Conservation (phyloP, 2,797 vertebrate genomes). For the Poecilia velifera region DNA sequence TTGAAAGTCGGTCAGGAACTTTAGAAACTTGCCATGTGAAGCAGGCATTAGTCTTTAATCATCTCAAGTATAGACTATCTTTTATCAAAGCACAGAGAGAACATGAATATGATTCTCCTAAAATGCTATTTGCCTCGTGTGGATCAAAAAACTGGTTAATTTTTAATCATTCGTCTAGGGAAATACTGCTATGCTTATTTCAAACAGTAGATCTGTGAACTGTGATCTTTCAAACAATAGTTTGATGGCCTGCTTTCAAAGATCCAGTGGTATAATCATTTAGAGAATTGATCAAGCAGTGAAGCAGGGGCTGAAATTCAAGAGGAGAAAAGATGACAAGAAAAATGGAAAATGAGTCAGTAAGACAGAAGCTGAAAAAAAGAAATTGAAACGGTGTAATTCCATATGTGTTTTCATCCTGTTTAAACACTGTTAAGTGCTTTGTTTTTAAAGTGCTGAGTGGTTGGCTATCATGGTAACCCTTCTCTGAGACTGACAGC, state of each 20-base stretch:
- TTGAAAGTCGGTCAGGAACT: no score
- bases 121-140: conserved; percentile 67
- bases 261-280: conserved; percentile 45
- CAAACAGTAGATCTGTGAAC: conserved; percentile 48
- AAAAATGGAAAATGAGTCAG: not conserved
- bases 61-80: conserved; percentile 58
- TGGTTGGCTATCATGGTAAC: conserved; percentile 52
- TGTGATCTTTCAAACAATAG: conserved; percentile 49
- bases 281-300: conserved; percentile 37
- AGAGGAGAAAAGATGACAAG: conserved; percentile 5
- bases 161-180: conserved; percentile 65
- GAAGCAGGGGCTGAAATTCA: conserved; percentile 26
- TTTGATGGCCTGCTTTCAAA: conserved; percentile 35
- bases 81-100: conserved; percentile 61
- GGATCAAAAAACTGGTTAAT: conserved; percentile 50
- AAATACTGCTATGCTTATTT: conserved; percentile 55
- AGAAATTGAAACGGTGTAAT: not conserved
- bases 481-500: conserved; percentile 61
- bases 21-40: no score
- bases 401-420: conserved; percentile 22
- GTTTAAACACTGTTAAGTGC: conserved; percentile 26
- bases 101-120: conserved; percentile 42
- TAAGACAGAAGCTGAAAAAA: not conserved
- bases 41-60: conserved; percentile 53
- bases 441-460: conserved; percentile 51